Evolutionary conservation across 2,113 vertebrate genomes (phyloP).

Genomic region (Chaenocephalus aceratus): DNA sequence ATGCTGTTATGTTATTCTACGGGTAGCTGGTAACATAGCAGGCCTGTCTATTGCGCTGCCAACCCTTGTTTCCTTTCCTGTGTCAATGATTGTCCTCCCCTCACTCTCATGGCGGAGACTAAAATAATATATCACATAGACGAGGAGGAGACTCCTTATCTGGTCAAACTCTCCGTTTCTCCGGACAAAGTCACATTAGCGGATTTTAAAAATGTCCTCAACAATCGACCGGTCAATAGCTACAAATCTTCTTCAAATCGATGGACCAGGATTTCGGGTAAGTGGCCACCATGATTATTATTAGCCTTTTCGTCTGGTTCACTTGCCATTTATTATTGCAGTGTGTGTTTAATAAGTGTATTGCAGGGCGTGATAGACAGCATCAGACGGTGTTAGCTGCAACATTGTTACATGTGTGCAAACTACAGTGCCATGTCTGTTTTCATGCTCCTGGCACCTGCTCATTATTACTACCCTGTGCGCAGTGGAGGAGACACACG

Average conservation of each 20-base stretch:
- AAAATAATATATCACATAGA: slow-evolving; percentile 99
- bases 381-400: slow-evolving; percentile 29
- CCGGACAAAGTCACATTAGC: slow-evolving; percentile 96
- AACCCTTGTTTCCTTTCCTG: slow-evolving; percentile 77
- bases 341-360: neutral
- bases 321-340: slow-evolving; percentile 8
- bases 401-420: slow-evolving; percentile 51
- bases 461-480: slow-evolving; percentile 68
- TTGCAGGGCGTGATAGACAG: slow-evolving; percentile 12
- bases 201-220: slow-evolving; percentile 98
- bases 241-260: slow-evolving; percentile 99
- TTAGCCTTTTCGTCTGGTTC: slow-evolving; percentile 35
- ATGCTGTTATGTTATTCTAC: slow-evolving; percentile 66
- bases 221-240: slow-evolving; percentile 93
- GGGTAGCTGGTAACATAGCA: slow-evolving; percentile 72
- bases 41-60: slow-evolving; percentile 76
- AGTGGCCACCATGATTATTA: slow-evolving; percentile 73
- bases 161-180: slow-evolving; percentile 94
- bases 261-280: slow-evolving; percentile 99
- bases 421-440: slow-evolving; percentile 54
- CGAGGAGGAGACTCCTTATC: slow-evolving; percentile 97
- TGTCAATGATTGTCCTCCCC: slow-evolving; percentile 84
- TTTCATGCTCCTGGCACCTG: slow-evolving; percentile 76
- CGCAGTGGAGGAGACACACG: slow-evolving; percentile 62
- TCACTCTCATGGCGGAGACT: slow-evolving; percentile 96